Conservation (phyloP, 2,888 invertebrate species). For the Meganola albula region DNA sequence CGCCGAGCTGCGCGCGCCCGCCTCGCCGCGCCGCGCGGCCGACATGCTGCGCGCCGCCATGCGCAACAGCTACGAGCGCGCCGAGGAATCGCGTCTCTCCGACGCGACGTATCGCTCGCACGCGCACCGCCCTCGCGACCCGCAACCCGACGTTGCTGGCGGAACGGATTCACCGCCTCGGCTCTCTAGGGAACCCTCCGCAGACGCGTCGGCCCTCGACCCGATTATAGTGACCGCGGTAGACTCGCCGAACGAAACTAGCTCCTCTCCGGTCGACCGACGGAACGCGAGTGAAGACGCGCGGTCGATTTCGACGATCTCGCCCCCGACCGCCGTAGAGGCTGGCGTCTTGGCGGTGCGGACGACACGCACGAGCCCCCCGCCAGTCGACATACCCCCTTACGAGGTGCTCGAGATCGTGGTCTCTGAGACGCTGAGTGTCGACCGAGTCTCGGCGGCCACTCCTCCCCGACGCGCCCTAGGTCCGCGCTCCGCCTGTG, state of each 20-base stretch:
- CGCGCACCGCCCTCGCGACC: conserved; percentile 26
- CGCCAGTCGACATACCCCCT: conserved; percentile 39
- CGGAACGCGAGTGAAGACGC: conserved; percentile 24
- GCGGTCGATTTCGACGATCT: conserved; percentile 19
- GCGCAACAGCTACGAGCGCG: conserved; percentile 37
- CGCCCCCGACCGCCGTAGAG: conserved; percentile 36
- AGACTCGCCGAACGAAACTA: conserved; percentile 8
- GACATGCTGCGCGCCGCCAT: conserved; percentile 40
- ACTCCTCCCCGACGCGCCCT: conserved; percentile 7
- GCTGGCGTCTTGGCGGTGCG: conserved; percentile 33
- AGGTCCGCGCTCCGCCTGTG: conserved; percentile 10
- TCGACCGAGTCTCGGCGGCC: conserved; percentile 20
- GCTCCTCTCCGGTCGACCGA: conserved; percentile 13
- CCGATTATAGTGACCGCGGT: conserved; percentile 19
- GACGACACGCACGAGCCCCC: conserved; percentile 40
- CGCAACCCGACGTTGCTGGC: conserved; percentile 20
- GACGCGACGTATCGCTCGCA: conserved; percentile 35
- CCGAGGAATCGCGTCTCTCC: conserved; percentile 29
- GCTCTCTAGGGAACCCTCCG: conserved; percentile 18
- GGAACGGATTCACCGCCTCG: conserved; percentile 17
- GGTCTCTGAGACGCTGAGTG: conserved; percentile 58
- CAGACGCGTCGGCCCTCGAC: conserved; percentile 24
- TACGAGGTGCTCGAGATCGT: conserved; percentile 65
- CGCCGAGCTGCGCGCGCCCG: conserved; percentile 49
- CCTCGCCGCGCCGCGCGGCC: conserved; percentile 29